Evolutionary conservation across 2,888 invertebrate species (phyloP).

Genomic region (Erebia aethiops): DNA sequence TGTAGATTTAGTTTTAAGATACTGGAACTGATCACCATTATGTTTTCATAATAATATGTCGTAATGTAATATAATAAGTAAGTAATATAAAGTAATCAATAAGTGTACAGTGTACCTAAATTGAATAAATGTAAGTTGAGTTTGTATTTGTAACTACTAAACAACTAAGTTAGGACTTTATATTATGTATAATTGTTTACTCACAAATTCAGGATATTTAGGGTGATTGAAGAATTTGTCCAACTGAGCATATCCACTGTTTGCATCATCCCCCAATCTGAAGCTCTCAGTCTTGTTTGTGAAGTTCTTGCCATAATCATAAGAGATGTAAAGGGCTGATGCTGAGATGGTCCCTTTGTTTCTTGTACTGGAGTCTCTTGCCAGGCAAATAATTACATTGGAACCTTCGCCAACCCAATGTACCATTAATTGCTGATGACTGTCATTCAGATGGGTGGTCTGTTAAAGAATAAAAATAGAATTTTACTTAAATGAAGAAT

Average conservation of each 20-base stretch:
- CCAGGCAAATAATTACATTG: conserved; percentile 93
- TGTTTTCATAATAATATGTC: no score
- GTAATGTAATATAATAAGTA: no score
- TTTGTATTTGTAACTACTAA: no score
- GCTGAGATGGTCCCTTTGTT: conserved; percentile 84
- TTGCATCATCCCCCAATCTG: conserved; percentile 75
- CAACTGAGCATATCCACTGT: conserved; percentile 86
- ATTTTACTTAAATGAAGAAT: no score
- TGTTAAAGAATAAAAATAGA: conserved; percentile 58
- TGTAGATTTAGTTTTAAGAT: no score
- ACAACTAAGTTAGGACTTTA: no score
- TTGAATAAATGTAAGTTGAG: no score
- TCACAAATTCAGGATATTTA: conserved; percentile 89
- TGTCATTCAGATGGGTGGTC: conserved; percentile 91
- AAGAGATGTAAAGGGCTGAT: conserved; percentile 92
- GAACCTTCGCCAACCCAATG: conserved; percentile 96
- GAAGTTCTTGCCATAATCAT: conserved; percentile 93
- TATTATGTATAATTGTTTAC: no score
- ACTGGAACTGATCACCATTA: no score
- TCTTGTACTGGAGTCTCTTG: conserved; percentile 86
- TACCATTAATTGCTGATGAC: conserved; percentile 94
- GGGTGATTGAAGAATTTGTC: conserved; percentile 94
- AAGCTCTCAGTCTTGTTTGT: conserved; percentile 88
- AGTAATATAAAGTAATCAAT: no score
- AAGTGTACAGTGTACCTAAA: no score